These are phyloP conservation scores for Microtus montanus DNA, from an alignment of 2,113 vertebrate species.

Conservation along the genomic window DNA sequence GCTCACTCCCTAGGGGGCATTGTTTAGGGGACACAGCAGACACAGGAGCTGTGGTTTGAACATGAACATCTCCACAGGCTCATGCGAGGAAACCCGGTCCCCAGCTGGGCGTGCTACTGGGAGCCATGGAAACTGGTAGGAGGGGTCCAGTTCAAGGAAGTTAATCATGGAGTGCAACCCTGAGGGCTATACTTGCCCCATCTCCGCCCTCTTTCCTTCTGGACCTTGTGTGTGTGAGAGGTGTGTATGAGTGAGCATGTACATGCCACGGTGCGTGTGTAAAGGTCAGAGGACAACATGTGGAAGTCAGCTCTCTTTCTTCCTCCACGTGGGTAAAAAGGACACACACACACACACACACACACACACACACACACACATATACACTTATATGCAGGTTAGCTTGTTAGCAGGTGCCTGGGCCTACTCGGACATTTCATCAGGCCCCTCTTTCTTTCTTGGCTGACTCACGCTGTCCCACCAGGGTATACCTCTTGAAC, in stretches of 20 bases:
- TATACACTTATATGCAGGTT: no score
- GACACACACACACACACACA: no score
- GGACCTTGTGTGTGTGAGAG: neutral
- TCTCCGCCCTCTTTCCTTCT: neutral
- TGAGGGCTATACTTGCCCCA: neutral
- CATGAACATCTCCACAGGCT: neutral
- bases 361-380: no score
- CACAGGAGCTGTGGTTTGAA: neutral
- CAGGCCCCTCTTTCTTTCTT: neutral
- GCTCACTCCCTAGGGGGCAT: accelerated
- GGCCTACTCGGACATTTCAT: neutral
- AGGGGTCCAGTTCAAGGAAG: neutral
- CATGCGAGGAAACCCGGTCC: neutral
- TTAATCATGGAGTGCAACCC: neutral
- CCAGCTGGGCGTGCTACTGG: no score
- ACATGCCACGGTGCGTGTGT: no score
- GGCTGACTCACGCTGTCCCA: neutral
- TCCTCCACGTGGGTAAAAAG: neutral
- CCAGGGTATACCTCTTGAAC: neutral
- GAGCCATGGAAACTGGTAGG: neutral
- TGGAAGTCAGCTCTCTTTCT: neutral
- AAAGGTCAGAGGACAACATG: neutral
- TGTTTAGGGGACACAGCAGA: neutral
- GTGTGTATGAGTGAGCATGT: no score
- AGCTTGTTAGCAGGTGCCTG: no score